These are phyloP conservation scores for Drepana falcataria DNA, from an alignment of 2,888 invertebrate genomes.

Conservation along the genomic window DNA sequence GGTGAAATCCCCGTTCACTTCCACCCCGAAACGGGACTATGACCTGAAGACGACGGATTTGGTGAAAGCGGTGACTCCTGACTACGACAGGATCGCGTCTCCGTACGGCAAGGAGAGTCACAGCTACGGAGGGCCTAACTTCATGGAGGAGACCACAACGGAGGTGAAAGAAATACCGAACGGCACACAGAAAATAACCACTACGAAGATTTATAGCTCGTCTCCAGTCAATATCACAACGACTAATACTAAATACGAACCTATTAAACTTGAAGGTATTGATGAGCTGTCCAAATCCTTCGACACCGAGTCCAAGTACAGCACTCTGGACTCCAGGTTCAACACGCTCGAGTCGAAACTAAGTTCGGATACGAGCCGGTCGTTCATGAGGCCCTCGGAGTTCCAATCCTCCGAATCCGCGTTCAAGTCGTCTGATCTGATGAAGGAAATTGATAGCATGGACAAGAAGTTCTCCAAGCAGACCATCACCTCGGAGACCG, in stretches of 20 bases:
- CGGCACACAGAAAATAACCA: constrained; percentile 76
- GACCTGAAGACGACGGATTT: constrained; percentile 46
- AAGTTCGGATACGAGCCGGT: constrained; percentile 68
- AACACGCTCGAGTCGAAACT: constrained; percentile 68
- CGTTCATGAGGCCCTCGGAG: constrained; percentile 74
- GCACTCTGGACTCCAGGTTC: constrained; percentile 67
- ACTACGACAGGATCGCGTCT: constrained; percentile 62
- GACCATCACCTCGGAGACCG: constrained; percentile 83
- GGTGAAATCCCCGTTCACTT: constrained; percentile 61
- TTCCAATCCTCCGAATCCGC: constrained; percentile 64
- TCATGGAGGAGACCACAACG: constrained; percentile 68
- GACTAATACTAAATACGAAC: constrained; percentile 71
- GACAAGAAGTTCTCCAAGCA: constrained; percentile 83
- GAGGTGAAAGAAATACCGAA: constrained; percentile 77
- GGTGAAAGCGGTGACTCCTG: constrained; percentile 61
- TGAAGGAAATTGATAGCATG: constrained; percentile 76
- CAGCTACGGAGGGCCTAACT: constrained; percentile 65
- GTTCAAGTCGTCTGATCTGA: constrained; percentile 54
- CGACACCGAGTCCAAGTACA: constrained; percentile 71
- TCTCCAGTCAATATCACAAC: constrained; percentile 74
- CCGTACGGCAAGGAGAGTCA: constrained; percentile 64
- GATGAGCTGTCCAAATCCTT: constrained; percentile 74
- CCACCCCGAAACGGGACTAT: constrained; percentile 60
- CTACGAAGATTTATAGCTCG: constrained; percentile 77
- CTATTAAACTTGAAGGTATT: constrained; percentile 67